Base-by-base conservation (phyloP, 2,113 vertebrate genomes). In the Sebastes schlegelii region DNA sequence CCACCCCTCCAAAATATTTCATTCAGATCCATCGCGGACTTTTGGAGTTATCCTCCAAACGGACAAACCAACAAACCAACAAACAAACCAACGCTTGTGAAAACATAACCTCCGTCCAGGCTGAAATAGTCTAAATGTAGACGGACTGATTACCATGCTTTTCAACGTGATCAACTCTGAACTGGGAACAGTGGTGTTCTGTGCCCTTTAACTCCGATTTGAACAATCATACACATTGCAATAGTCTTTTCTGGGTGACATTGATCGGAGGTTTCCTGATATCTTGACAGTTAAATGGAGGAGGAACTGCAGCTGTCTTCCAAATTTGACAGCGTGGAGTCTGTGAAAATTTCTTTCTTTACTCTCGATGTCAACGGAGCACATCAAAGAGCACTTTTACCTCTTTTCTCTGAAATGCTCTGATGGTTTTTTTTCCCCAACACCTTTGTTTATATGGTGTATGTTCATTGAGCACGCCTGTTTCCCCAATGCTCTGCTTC, bases 381-480 rank as follows among this genome's bases (percentile, higher is more conserved):
- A 12, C 58, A 65, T 77, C 13, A 76, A 40, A 65, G 42, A 40
- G 40, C n/a, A 57, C 26, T 23, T 64, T 42, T 34, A 34, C 3
- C 1, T 1, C 60, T 6, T 65, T 74, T 69, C 60, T 60, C 19
- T 45, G 49, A 70, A 75, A 77, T 23, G 48, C 16, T 43, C 26
- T 67, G 26, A 48, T 58, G 16, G 14, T 11, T 40, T 67, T 12
- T 61, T 54, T 34, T 26, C 40, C 42, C 40, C 12, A 51, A 73
- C 52, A 77, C 72, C 40, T 73, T 70, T 75, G 77, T 68, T 73
- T 65, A 42, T 74, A 42, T 68, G 42, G 23, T 66, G 40, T 75
- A 49, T 76, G 48, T 78, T 74, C 21, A 74, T 21, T 46, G 68
- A 77, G 74, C 34, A 3, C 19, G 69, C 64, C 52, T 60, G 78